Conservation (phyloP, 2,113 vertebrate genomes). For the Ranitomeya variabilis region DNA sequence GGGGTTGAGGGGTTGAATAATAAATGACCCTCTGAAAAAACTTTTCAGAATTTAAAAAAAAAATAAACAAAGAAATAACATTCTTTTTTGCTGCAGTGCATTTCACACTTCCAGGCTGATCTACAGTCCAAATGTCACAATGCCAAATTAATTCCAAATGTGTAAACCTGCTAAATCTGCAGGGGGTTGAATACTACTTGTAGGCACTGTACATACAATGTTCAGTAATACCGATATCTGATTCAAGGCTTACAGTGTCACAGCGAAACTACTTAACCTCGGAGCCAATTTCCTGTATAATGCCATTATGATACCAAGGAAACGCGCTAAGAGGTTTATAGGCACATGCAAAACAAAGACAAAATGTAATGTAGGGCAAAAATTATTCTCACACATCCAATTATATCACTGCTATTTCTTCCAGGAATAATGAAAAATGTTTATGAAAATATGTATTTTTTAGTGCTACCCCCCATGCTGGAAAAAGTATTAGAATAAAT, state of each 20-base stretch:
- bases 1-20: too few relatives aligned
- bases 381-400: neutral
- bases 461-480: too few relatives aligned
- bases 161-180: too few relatives aligned
- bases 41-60: too few relatives aligned
- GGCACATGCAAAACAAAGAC: neutral
- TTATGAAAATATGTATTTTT: neutral
- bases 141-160: too few relatives aligned
- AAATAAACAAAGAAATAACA: too few relatives aligned
- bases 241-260: neutral
- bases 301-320: conserved; percentile 28
- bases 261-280: conserved; percentile 24
- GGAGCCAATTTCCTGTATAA: neutral
- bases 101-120: too few relatives aligned
- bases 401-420: neutral
- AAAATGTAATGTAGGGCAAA: neutral
- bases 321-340: conserved; percentile 15
- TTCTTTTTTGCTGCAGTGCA: too few relatives aligned
- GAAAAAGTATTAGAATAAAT: neutral
- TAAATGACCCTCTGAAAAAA: too few relatives aligned
- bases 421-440: neutral
- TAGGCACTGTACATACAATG: neutral
- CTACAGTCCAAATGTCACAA: too few relatives aligned
- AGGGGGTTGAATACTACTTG: too few relatives aligned
- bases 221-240: neutral